phyloP scores from a whole-genome alignment of 64 coral and sea anemone species.

The Montipora sp. region DNA sequence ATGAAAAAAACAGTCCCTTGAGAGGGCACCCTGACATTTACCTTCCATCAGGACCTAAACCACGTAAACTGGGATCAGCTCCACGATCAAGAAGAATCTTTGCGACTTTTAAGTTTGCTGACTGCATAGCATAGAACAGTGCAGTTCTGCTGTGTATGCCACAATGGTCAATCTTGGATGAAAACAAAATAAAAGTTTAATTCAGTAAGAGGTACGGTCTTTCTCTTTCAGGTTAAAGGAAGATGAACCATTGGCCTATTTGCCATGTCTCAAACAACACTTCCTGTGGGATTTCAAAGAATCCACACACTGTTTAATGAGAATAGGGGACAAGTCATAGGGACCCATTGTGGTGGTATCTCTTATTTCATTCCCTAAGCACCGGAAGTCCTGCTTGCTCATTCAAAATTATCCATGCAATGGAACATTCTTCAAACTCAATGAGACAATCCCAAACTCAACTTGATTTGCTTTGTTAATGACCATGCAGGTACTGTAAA shows the following conservation, averaged over 20 bases:
- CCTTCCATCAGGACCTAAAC: constrained; percentile 88
- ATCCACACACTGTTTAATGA: too few species aligned
- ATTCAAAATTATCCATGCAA: too few species aligned
- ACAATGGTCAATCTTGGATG: constrained; percentile 68
- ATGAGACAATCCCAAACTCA: neutral
- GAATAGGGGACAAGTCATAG: too few species aligned
- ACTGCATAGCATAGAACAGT: constrained; percentile 92
- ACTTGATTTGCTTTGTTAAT: neutral
- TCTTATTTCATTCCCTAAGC: too few species aligned
- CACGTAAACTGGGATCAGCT: constrained; percentile 77
- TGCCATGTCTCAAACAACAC: too few species aligned
- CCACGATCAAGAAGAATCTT: constrained; percentile 78
- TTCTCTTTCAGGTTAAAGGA: too few species aligned
- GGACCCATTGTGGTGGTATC: too few species aligned
- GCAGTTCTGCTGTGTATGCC: constrained; percentile 82
- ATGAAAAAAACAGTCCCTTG: too few species aligned
- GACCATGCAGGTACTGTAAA: neutral
- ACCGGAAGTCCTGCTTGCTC: too few species aligned
- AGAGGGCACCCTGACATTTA: neutral
- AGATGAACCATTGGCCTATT: too few species aligned
- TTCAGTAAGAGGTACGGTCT: too few species aligned
- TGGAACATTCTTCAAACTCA: neutral
- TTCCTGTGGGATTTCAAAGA: too few species aligned
- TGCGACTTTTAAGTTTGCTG: constrained; percentile 71
- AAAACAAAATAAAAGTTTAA: neutral